phyloP scores from a whole-genome alignment of 1,140 invertebrate species.

The Saccostrea echinata region DNA sequence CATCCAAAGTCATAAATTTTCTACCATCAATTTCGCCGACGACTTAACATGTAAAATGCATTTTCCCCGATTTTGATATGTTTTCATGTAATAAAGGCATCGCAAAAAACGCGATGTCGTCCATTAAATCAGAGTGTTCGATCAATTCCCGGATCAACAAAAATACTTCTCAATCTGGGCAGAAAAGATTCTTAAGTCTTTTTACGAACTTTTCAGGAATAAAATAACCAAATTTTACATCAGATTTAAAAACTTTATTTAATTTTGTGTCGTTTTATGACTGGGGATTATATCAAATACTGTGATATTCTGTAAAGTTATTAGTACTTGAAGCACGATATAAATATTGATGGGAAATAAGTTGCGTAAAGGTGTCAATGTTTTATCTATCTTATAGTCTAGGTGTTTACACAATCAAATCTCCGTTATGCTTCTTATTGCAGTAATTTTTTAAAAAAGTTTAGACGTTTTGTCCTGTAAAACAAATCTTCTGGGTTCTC shows the following conservation, averaged over 20 bases:
- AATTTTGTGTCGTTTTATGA: no score
- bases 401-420: no score
- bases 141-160: constrained; percentile 14
- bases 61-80: constrained; percentile 32
- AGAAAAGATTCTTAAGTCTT: background rate
- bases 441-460: no score
- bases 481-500: no score
- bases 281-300: no score
- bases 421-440: no score
- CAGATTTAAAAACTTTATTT: background rate
- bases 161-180: constrained; percentile 16
- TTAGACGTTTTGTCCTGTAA: no score
- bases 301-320: no score
- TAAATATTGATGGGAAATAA: no score
- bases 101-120: constrained; percentile 24
- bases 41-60: constrained; percentile 37
- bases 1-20: constrained; percentile 18
- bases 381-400: no score
- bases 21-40: constrained; percentile 30
- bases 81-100: constrained; percentile 37
- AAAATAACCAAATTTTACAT: background rate
- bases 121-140: constrained; percentile 32
- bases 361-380: no score
- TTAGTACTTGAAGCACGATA: no score
- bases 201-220: background rate